These are phyloP conservation scores for Sebastes taczanowskii DNA, from an alignment of 2,797 vertebrate species.

Conservation along the genomic window DNA sequence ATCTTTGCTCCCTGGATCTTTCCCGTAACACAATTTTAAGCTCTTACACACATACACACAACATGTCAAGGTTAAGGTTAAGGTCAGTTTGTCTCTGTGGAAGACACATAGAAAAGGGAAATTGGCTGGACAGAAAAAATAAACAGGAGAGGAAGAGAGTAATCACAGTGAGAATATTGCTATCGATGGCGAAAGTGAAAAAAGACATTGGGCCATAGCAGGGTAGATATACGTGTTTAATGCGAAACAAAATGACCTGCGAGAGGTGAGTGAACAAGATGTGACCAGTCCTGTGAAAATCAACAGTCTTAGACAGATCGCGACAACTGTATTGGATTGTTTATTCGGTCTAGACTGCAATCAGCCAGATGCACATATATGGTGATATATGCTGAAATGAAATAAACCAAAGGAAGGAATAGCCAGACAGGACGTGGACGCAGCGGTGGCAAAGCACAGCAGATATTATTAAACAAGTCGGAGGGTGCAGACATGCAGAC, in stretches of 20 bases:
- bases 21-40: constrained; percentile 35
- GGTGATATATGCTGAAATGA: constrained; percentile 8
- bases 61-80: constrained; percentile 55
- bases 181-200: neutral
- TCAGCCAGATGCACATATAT: neutral
- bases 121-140: constrained; percentile 9
- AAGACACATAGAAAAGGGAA: constrained; percentile 26
- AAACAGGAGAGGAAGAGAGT: neutral
- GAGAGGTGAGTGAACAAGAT: neutral
- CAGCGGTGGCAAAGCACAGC: constrained; percentile 29
- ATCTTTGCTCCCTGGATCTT: constrained; percentile 39
- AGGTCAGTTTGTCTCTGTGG: constrained; percentile 40
- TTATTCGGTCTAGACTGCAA: constrained; percentile 5
- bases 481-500: constrained; percentile 56
- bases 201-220: neutral
- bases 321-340: neutral
- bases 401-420: constrained; percentile 13
- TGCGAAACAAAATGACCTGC: constrained; percentile 10
- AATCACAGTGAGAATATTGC: constrained; percentile 5
- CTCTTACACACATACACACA: constrained; percentile 4
- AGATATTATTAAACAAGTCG: constrained; percentile 43
- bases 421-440: constrained; percentile 4
- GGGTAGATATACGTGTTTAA: neutral
- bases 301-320: neutral
- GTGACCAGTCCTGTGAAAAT: constrained; percentile 7